Evolutionary conservation across 1,140 invertebrate species (phyloP), one percentile per base, ranked within the genome.

Genomic region (Paracyclopina nana): DNA sequence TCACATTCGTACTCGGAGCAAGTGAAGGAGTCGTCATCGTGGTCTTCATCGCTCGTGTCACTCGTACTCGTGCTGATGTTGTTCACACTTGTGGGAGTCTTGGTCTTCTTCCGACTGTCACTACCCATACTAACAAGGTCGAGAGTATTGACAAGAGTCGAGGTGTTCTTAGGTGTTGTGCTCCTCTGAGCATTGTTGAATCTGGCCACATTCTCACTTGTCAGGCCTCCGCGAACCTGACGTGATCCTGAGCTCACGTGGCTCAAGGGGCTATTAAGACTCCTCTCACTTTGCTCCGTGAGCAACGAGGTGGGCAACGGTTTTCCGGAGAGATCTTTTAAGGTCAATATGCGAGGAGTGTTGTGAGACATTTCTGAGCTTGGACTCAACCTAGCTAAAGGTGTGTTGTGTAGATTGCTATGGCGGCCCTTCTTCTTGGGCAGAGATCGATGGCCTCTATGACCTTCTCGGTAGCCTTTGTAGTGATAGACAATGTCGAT

Each of bases 1-100:
- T 95, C 88, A 62, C 91, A 92, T 63, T 96, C 90, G 61, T 94
- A 94, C 68, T 96, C 88, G 0, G 88, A 95, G 65, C 88, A 95
- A 0, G 88, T 95, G 67, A 95, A 96, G 54, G 87, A 92, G 60
- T 96, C 90, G 65, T 94, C 91, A 3, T 84, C 85, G 61, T 40
- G 43, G 40, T 83, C 88, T 62, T 92, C 87, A 60, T 92, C 86
- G 5, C 86, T 87, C 8, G 9, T 6, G 30, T 53, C 65, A 63
- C 85, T 91, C 14, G 82, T 85, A 51, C 63, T 62, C 1, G 80
- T 81, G 52, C 81, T 68, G 1, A 82, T 54, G 55, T 24, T 57
- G 57, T 53, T 62, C 41, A 6, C 61, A 53, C 48, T 66, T 69
- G 67, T 46, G 68, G 57, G 24, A 67, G 58, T 46, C 65, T 60